Percentiles rank a stretch among this genome's conserved stretches.
phyloP scores from a whole-genome alignment of 2,888 invertebrate species.

The Aphrophora alni region DNA sequence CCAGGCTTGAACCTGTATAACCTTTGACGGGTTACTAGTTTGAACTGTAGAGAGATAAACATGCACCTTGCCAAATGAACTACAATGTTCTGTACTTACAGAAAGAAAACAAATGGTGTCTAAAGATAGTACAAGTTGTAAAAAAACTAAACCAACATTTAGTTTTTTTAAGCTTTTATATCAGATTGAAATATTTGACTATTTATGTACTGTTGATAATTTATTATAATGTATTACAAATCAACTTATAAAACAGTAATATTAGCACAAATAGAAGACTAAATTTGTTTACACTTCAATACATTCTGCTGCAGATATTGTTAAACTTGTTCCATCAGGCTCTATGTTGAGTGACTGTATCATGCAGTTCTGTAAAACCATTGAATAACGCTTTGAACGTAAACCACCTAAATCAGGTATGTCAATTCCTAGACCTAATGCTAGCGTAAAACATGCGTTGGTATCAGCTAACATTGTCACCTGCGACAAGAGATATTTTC shows the following conservation, averaged over 20 bases:
- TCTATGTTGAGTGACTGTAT: constrained; percentile 21
- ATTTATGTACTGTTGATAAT: neutral
- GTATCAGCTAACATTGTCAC: constrained; percentile 27
- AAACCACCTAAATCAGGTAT: constrained; percentile 15
- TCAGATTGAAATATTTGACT: too few relatives aligned
- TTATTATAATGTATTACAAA: neutral
- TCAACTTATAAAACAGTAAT: neutral
- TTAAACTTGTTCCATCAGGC: neutral
- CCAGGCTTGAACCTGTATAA: too few relatives aligned
- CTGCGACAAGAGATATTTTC: neutral
- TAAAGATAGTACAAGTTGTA: too few relatives aligned
- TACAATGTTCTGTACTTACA: too few relatives aligned
- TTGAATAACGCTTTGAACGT: constrained; percentile 16
- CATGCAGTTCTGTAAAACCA: constrained; percentile 21
- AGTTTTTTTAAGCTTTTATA: too few relatives aligned
- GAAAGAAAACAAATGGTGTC: too few relatives aligned
- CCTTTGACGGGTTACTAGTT: too few relatives aligned
- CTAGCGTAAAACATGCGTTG: neutral
- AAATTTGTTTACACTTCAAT: neutral
- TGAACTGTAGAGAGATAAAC: too few relatives aligned
- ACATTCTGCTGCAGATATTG: constrained; percentile 1
- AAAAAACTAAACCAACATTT: too few relatives aligned
- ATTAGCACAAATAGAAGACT: neutral
- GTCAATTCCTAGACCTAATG: constrained; percentile 18
- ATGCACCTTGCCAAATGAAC: too few relatives aligned